Percentiles rank a stretch among this genome's conserved stretches.
Conservation (phyloP, 2,113 vertebrate genomes). For the Poicephalus meyeri region DNA sequence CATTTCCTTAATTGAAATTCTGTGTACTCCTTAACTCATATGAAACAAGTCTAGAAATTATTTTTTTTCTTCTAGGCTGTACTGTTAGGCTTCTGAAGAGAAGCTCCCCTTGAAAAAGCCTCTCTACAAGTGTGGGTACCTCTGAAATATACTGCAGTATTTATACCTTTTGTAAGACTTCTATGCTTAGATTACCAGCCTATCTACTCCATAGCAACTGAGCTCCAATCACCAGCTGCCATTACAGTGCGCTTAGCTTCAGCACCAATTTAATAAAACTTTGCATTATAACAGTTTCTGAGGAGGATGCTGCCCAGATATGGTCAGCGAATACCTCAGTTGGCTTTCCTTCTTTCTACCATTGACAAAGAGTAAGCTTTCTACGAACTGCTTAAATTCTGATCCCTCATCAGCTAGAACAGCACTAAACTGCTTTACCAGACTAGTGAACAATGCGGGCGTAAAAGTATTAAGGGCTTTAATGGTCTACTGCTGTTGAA, state of each 20-base stretch:
- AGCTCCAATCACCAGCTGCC: not conserved
- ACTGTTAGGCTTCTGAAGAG: not conserved
- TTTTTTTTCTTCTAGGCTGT: not conserved
- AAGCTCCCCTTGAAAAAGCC: not conserved
- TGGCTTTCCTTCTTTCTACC: not conserved
- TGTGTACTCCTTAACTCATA: not conserved
- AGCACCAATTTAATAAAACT: not conserved
- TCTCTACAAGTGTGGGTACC: not conserved
- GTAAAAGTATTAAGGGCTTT: constrained; percentile 52
- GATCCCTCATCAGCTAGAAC: constrained; percentile 13
- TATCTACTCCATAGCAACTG: accelerated
- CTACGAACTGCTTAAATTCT: not conserved
- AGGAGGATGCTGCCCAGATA: not conserved
- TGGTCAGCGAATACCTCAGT: not conserved
- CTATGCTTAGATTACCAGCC: not conserved
- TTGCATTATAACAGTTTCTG: accelerated
- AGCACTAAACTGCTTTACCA: constrained; percentile 11
- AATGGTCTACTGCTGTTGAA: constrained; percentile 66
- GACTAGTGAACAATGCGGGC: not conserved
- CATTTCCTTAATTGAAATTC: not conserved
- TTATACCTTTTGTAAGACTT: not conserved
- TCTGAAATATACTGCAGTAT: too few relatives aligned
- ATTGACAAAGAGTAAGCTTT: not conserved
- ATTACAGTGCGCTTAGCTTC: not conserved
- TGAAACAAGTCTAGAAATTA: not conserved